Evolutionary conservation across 2,797 vertebrate genomes (phyloP).

Genomic region (Psittacula echo): DNA sequence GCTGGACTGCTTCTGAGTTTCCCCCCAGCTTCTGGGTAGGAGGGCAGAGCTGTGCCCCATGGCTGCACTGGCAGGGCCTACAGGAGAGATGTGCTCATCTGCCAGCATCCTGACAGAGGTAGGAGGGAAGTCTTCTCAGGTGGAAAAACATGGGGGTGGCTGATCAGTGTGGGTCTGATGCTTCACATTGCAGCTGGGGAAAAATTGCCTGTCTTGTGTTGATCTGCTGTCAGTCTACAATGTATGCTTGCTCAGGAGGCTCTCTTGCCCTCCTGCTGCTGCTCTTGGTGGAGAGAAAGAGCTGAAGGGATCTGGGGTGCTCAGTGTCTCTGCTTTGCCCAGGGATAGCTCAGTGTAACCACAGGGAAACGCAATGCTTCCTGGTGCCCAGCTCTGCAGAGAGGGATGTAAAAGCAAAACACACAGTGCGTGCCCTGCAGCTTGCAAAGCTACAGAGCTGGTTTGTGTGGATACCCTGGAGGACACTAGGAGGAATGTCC

Average conservation of each 20-base stretch:
- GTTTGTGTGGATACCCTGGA: neutral
- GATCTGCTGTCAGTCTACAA: neutral
- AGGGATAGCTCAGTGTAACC: neutral
- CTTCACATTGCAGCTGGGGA: neutral
- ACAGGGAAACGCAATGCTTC: neutral
- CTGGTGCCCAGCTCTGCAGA: neutral
- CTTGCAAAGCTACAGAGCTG: neutral
- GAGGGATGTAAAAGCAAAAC: neutral
- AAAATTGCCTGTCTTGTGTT: neutral
- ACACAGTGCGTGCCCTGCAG: neutral
- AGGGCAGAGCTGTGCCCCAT: neutral
- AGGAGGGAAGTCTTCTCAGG: slow-evolving; percentile 29
- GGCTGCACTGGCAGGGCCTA: neutral
- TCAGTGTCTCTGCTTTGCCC: neutral
- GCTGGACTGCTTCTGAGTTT: rapidly evolving
- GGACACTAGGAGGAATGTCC: rapidly evolving
- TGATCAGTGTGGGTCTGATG: neutral
- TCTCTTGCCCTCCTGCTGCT: neutral
- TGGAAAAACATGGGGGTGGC: neutral
- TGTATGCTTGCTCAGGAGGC: neutral
- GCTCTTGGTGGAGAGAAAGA: neutral
- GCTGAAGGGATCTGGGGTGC: neutral
- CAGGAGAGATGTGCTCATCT: neutral
- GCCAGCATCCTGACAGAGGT: slow-evolving; percentile 18
- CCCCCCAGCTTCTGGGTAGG: neutral